Evolutionary conservation across 1,140 invertebrate species (phyloP), one percentile per base, ranked within the genome.

Genomic region (Anastrepha ludens): DNA sequence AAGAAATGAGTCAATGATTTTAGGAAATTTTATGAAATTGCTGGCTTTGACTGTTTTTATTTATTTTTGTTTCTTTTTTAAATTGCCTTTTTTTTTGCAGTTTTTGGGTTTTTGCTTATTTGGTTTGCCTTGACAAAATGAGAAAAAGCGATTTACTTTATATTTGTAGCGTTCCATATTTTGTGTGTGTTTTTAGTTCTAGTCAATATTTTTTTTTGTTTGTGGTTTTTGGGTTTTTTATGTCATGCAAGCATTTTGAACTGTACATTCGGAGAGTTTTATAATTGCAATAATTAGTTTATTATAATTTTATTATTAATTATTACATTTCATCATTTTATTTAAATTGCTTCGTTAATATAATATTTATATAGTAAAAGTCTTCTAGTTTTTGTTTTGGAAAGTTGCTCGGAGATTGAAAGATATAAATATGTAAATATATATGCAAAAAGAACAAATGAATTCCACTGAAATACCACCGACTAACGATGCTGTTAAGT

Each of bases 331-430:
- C 44, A 47, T 41, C 11, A 47, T 44, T 47, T 74, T 44, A 39
- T 74, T 47, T 15, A 74, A 74, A 74, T 47, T 74, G 39, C 67
- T 74, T 74, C 13, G n/a, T 67, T 17, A 15, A 15, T 62, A 62
- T 62, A 17, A 39, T 55, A 55, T 55, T 8, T 55, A 55, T 55
- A 11, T 55, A 55, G 60, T 62, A 17, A 70, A 9, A 74, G 15
- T 55, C 50, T 55, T 55, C 6, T 55, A 8, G 50, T 55, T 55
- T 55, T 8, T 55, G 6, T 55, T 8, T 55, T 55, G 50, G 50
- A 55, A 55, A 55, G 6, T 8, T 55, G 11, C 11, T 8, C 50
- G 50, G 6, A 55, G 50, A 55, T 55, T 55, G 50, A 55, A 55
- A 55, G 11, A 11, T 55, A 55, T 0, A 29, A 29, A 29, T 29